Conservation (phyloP, 2,113 vertebrate genomes). For the Silurus asotus region DNA sequence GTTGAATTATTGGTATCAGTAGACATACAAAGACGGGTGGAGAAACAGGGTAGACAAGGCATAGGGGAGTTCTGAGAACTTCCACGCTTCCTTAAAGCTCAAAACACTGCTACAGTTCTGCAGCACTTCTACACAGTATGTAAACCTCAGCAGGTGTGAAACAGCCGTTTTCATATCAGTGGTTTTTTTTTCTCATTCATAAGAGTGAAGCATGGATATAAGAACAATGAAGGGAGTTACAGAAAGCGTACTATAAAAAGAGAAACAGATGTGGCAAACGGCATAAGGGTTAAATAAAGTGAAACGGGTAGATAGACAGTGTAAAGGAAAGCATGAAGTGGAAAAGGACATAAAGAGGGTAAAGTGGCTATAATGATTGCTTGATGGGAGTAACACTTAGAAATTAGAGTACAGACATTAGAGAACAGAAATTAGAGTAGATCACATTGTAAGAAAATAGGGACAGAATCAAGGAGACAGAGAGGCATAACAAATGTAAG, state of each 20-base stretch:
- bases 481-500: too few relatives aligned
- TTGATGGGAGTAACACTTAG: not conserved
- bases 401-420: not conserved
- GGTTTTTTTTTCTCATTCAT: not conserved
- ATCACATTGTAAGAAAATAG: not conserved
- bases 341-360: not conserved
- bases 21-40: too few relatives aligned
- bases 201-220: not conserved
- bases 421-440: not conserved
- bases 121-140: not conserved
- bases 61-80: not conserved
- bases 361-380: not conserved
- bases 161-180: not conserved
- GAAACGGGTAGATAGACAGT: not conserved
- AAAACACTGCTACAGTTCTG: not conserved
- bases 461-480: not conserved
- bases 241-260: not conserved
- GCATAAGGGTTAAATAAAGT: not conserved
- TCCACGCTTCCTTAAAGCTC: not conserved
- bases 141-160: not conserved
- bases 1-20: too few relatives aligned
- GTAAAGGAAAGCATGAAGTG: not conserved
- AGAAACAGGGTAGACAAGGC: too few relatives aligned
- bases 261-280: not conserved
- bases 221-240: not conserved